phyloP scores from a whole-genome alignment of 1,140 invertebrate species.

The Papilio polytes region DNA sequence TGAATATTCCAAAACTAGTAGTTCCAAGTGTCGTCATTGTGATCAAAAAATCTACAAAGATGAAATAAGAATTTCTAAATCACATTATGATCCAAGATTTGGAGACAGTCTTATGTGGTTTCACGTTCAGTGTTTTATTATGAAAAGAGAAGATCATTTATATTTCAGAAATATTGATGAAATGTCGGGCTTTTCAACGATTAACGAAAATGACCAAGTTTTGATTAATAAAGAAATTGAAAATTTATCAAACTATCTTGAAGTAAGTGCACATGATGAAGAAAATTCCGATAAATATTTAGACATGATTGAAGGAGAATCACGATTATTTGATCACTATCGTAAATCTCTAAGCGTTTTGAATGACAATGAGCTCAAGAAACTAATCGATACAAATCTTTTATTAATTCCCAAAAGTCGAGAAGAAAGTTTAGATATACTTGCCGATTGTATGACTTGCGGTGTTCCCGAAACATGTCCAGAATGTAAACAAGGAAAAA shows the following conservation, averaged over 20 bases:
- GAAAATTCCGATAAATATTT: neutral
- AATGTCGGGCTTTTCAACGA: slow-evolving; percentile 3
- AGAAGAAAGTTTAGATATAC: slow-evolving; percentile 11
- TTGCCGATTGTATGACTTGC: slow-evolving; percentile 7
- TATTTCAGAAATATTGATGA: neutral
- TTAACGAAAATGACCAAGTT: neutral
- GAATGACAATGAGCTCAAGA: neutral
- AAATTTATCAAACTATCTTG: neutral
- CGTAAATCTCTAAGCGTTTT: neutral
- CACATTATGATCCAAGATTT: slow-evolving; percentile 10
- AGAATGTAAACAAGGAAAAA: slow-evolving; percentile 10
- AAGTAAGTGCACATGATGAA: neutral
- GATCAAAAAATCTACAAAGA: slow-evolving; percentile 12
- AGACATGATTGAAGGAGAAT: slow-evolving; percentile 6
- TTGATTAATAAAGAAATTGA: neutral
- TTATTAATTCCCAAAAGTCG: slow-evolving; percentile 5
- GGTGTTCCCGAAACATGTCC: neutral
- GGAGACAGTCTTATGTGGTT: slow-evolving; percentile 18
- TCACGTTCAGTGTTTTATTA: neutral
- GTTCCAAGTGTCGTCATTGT: slow-evolving; percentile 9
- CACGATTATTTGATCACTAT: neutral
- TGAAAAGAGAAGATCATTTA: neutral
- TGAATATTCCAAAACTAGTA: slow-evolving; percentile 25
- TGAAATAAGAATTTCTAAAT: slow-evolving; percentile 31
- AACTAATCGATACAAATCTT: neutral